Conservation (phyloP, 37 sponge, comb jelly and placozoan species). For the Aphrocallistes beatrix region DNA sequence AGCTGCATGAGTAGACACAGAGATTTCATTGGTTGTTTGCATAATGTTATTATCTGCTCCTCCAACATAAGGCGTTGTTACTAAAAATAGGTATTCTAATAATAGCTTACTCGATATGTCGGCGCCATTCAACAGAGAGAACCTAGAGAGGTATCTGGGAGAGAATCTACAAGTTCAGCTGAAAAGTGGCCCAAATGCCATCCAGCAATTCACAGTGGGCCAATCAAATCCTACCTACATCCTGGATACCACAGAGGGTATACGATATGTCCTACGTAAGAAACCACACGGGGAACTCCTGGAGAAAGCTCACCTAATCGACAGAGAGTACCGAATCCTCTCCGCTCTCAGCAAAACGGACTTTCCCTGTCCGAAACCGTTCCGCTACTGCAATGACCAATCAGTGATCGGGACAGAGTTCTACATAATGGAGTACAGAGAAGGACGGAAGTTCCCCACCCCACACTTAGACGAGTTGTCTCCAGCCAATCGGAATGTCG, state of each 20-base stretch:
- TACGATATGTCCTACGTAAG: slow-evolving; percentile 48
- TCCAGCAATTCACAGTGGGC: slow-evolving; percentile 27
- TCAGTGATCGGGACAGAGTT: slow-evolving; percentile 63
- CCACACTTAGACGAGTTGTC: slow-evolving; percentile 23
- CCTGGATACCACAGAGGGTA: slow-evolving; percentile 22
- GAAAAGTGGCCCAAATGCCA: neutral
- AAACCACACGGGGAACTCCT: slow-evolving; percentile 59
- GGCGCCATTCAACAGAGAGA: neutral
- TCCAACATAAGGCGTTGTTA: neutral
- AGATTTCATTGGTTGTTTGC: neutral
- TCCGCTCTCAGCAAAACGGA: slow-evolving; percentile 36
- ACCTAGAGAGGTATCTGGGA: neutral
- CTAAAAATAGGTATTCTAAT: neutral
- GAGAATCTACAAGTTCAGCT: neutral
- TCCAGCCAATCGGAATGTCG: slow-evolving; percentile 35
- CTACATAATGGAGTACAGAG: slow-evolving; percentile 58
- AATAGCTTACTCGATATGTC: neutral
- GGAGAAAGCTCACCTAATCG: slow-evolving; percentile 48
- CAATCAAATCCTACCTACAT: slow-evolving; percentile 74
- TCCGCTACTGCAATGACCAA: slow-evolving; percentile 40
- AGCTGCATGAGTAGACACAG: neutral
- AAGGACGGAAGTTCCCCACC: slow-evolving; percentile 51
- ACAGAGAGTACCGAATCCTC: slow-evolving; percentile 35
- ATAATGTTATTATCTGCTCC: too few species aligned
- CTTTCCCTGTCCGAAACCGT: slow-evolving; percentile 61